Percentiles rank a stretch among this genome's conserved stretches.
Evolutionary conservation across 2,113 vertebrate genomes (phyloP).

Genomic region (Xiphorhynchus elegans): DNA sequence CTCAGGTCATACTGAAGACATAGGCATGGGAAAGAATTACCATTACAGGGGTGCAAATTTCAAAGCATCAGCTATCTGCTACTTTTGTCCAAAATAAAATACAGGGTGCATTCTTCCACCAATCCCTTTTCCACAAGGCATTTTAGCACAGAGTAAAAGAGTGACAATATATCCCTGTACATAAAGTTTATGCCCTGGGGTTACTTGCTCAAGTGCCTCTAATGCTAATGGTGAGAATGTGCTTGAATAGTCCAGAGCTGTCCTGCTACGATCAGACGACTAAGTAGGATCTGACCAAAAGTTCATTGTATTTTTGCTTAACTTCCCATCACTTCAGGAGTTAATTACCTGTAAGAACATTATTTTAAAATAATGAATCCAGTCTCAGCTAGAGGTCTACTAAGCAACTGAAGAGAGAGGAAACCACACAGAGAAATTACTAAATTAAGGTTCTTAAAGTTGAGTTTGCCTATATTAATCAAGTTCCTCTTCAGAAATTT

Average conservation of each 20-base stretch:
- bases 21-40: neutral
- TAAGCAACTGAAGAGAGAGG: neutral
- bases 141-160: neutral
- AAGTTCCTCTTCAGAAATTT: neutral
- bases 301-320: neutral
- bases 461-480: slow-evolving; percentile 2
- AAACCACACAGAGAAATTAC: neutral
- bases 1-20: neutral
- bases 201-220: neutral
- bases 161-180: neutral
- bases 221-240: neutral
- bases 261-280: neutral
- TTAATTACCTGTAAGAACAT: neutral
- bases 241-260: neutral
- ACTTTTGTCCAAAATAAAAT: neutral
- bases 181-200: neutral
- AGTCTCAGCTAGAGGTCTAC: slow-evolving; percentile 1
- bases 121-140: neutral
- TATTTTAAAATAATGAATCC: slow-evolving; percentile 4
- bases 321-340: neutral
- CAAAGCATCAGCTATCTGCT: neutral
- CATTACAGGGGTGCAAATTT: neutral
- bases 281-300: neutral
- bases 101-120: neutral
- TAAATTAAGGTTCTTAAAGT: slow-evolving; percentile 34